phyloP scores from a whole-genome alignment of 2,113 vertebrate species.

The Pseudopodoces humilis region DNA sequence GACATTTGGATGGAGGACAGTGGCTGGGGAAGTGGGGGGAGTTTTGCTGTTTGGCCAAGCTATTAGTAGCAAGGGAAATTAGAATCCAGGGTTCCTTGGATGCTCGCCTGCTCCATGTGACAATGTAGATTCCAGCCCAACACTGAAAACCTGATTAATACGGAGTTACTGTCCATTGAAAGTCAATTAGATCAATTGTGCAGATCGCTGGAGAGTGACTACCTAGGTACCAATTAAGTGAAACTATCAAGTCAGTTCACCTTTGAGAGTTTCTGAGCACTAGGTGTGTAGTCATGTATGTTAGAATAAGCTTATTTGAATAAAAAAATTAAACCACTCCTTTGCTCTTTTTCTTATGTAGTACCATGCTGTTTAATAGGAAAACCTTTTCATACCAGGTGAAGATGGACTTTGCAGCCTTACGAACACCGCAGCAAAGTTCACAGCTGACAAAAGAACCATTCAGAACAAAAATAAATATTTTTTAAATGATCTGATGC shows the following conservation, averaged over 20 bases:
- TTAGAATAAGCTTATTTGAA: background rate
- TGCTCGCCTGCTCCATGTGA: background rate
- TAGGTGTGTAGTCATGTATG: background rate
- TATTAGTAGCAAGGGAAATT: conserved; percentile 9
- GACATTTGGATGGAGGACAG: background rate
- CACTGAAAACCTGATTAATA: background rate
- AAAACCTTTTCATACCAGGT: background rate
- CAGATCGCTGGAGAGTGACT: background rate
- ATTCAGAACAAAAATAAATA: conserved; percentile 4
- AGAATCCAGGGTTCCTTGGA: conserved; percentile 1
- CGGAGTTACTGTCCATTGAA: background rate
- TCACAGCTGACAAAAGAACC: conserved; percentile 23
- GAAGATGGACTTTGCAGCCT: background rate
- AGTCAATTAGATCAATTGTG: background rate
- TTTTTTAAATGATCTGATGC: background rate
- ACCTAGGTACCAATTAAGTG: background rate
- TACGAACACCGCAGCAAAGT: background rate
- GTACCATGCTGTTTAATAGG: background rate
- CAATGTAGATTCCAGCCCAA: background rate
- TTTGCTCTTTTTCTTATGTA: background rate
- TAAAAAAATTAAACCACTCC: background rate
- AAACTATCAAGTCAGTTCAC: background rate
- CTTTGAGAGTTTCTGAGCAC: background rate
- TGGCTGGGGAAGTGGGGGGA: background rate
- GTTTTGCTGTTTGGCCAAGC: background rate